Base-by-base conservation (phyloP, 2,113 vertebrate genomes). In the Orthonyx spaldingii region DNA sequence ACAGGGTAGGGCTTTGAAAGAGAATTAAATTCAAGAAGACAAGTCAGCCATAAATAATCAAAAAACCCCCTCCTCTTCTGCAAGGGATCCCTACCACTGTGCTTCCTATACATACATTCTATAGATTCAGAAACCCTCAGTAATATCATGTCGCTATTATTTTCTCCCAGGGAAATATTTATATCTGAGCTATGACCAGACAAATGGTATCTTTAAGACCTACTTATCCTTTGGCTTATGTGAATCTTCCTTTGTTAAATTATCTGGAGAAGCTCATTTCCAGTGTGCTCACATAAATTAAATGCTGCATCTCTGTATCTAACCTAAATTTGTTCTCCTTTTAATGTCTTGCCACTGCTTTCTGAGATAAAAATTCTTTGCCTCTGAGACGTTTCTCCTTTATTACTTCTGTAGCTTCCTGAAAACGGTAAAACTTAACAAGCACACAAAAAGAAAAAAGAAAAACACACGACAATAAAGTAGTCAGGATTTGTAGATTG, bases 201-300 rank as follows among this genome's bases (percentile, higher is more conserved):
- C 26, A 84, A 95, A 82, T 7, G 1, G 23, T 42, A 56, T 77
- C 83, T 94, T 80, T 93, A 83, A 93, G 63, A 84, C 33, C 60
- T 86, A 37, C 42, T 95, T 95, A 93, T 89, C 42, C 35, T 57
- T 57, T 1, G 2, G 78, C 50, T 97, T 93, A 86, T 74, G 30
- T 30, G 88, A 86, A 50, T 84, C 70, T 84, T 66, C 32, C 26
- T 70, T 77, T 76, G 50, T 77, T 91, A 77, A 90, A 72, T 96
- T 94, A 95, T 81, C 56, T 84, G 37, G 57, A 91, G 91, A 92
- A 93, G 53, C 87, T 94, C 26, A 78, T 97, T 96, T 91, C 81
- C 65, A 90, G 41, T 70, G 47, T 7, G 18, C 37, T 83, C 7
- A 75, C n/a, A 59, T 80, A 94, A 97, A 95, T 94, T 84, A 93